These are phyloP conservation scores for Diarsia mendica DNA, from an alignment of 2,888 invertebrate genomes.

Conservation along the genomic window DNA sequence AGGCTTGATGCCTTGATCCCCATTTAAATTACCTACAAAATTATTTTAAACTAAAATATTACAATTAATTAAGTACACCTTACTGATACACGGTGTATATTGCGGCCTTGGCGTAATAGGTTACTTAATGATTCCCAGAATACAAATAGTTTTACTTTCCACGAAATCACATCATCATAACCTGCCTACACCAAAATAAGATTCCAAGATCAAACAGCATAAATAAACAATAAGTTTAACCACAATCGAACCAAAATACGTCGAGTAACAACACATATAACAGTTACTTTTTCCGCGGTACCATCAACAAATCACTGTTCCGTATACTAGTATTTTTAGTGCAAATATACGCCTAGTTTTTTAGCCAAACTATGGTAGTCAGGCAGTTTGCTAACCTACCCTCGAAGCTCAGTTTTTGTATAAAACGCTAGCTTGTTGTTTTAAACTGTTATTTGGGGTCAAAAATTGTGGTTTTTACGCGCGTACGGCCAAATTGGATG, in stretches of 20 bases:
- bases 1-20: too few species aligned
- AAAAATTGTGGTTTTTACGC: constrained; percentile 15
- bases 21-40: too few species aligned
- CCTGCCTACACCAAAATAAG: background rate
- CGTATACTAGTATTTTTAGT: constrained; percentile 38
- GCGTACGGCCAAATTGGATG: constrained; percentile 5
- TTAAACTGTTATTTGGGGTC: constrained; percentile 33
- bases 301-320: constrained; percentile 32
- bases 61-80: background rate
- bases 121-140: background rate
- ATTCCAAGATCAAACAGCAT: background rate
- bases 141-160: background rate
- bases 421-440: constrained; percentile 37
- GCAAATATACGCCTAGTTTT: constrained; percentile 34
- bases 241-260: too few species aligned
- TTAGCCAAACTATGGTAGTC: constrained; percentile 12
- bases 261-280: background rate
- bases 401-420: constrained; percentile 22
- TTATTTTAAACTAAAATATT: too few species aligned
- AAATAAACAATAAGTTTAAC: background rate
- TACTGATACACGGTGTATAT: background rate
- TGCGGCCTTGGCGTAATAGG: background rate
- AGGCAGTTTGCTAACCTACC: constrained; percentile 2
- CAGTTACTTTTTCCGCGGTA: background rate
- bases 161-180: background rate